Base-by-base conservation (phyloP, 2,113 vertebrate genomes). In the Crotalus horridus region DNA sequence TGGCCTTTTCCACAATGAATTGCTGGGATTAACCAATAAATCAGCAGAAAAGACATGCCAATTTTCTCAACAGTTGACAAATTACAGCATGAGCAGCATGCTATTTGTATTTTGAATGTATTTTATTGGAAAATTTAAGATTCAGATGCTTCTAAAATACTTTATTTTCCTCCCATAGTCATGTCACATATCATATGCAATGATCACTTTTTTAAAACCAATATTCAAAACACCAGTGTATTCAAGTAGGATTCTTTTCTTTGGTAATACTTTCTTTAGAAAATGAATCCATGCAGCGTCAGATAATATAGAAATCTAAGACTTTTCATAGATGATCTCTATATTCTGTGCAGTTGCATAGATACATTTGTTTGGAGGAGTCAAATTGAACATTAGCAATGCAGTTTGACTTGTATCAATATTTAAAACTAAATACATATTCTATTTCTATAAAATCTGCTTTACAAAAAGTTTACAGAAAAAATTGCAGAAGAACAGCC, bases 1-100 rank as follows among this genome's bases (percentile, higher is more conserved):
- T 98, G 97, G 97, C 97, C 97, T 98, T 98, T 98, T 97, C 97
- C 69, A 88, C 97, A 97, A 95, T 97, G 97, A 97, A 98, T 97
- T 97, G 97, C 97, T 97, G 95, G 97, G 97, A 98, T 98, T 97
- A 97, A 97, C 97, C 96, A 97, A 98, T 98, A 98, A 98, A 98
- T 98, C 98, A 98, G 96, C 94, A 96, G 95, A 96, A 97, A 97
- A 98, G 98, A 97, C 97, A 97, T 97, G 98, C 97, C 98, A 98
- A 97, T 98, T 98, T 98, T 97, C 97, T 97, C 96, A 97, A 93
- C 95, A 96, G 95, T 93, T 98, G 98, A 98, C 97, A 98, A 98
- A 98, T 98, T 97, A 97, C 96, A 96, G 93, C 88, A 61, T 96
- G 93, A 61, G 89, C 93, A 96, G 95, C 95, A 93, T 95, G 96